Evolutionary conservation across 2,888 invertebrate genomes (phyloP).

Genomic region (Meliscaeva auricollis): DNA sequence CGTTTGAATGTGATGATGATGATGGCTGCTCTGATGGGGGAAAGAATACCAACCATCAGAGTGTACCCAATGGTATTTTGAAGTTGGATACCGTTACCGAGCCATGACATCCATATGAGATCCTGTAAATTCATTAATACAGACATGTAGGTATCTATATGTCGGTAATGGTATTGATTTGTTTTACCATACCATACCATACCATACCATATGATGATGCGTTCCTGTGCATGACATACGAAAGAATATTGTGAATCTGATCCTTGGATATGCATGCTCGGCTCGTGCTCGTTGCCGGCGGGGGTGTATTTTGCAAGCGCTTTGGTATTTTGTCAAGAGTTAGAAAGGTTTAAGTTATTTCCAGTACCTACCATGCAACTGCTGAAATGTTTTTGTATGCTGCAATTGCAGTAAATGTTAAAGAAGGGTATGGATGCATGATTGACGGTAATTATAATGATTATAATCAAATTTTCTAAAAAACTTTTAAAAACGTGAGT

Average conservation of each 20-base stretch:
- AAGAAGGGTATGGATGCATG: neutral
- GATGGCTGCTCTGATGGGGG: neutral
- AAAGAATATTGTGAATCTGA: conserved; percentile 23
- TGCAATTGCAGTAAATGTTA: neutral
- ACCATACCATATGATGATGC: conserved; percentile 13
- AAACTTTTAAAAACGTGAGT: too few species aligned
- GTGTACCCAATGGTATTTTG: conserved; percentile 28
- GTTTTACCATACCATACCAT: neutral
- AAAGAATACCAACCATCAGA: neutral
- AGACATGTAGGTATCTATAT: neutral
- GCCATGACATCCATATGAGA: conserved; percentile 38
- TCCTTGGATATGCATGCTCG: conserved; percentile 19
- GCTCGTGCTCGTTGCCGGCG: neutral
- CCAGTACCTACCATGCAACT: neutral
- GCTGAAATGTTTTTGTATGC: too few species aligned
- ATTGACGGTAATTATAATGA: neutral
- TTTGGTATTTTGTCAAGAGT: conserved; percentile 39
- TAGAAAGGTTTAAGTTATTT: neutral
- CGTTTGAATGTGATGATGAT: conserved; percentile 22
- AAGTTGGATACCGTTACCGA: conserved; percentile 44
- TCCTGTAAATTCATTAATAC: conserved; percentile 48
- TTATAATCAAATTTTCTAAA: neutral
- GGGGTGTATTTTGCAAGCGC: neutral
- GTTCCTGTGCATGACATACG: conserved; percentile 52
- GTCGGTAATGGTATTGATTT: conserved; percentile 27